phyloP scores from a whole-genome alignment of 2,888 invertebrate species.

The Resseliella maxima region DNA sequence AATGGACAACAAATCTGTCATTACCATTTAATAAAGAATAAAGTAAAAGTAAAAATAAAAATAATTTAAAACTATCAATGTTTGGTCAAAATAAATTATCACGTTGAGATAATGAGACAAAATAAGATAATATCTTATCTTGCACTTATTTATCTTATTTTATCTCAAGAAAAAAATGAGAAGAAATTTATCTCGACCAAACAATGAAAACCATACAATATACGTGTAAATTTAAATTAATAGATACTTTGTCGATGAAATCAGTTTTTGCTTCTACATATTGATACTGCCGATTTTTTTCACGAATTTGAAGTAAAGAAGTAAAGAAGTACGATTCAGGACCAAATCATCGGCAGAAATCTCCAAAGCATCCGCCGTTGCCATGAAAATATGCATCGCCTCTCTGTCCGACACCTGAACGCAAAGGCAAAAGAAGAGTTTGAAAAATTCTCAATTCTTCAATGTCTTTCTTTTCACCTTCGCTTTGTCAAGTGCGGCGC shows the following conservation, averaged over 20 bases:
- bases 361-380: neutral
- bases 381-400: neutral
- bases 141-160: no score
- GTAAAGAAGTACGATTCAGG: slow-evolving; percentile 18
- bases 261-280: neutral
- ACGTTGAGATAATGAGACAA: no score
- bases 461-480: slow-evolving; percentile 6
- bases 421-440: neutral
- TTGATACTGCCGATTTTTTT: neutral
- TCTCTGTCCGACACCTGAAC: no score
- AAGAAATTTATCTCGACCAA: no score
- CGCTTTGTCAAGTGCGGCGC: slow-evolving; percentile 9
- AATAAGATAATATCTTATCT: no score
- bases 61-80: neutral
- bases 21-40: neutral
- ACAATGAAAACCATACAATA: no score
- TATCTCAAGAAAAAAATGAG: no score
- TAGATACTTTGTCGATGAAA: neutral
- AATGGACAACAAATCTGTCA: neutral
- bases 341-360: slow-evolving; percentile 20
- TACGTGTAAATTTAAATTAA: neutral
- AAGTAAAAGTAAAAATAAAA: neutral
- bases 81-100: no score
- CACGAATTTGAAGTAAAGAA: neutral
- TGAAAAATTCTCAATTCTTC: neutral